Percentiles rank a stretch among this genome's conserved stretches.
phyloP scores from a whole-genome alignment of 2,113 vertebrate species.

The Embiotoca jacksoni region DNA sequence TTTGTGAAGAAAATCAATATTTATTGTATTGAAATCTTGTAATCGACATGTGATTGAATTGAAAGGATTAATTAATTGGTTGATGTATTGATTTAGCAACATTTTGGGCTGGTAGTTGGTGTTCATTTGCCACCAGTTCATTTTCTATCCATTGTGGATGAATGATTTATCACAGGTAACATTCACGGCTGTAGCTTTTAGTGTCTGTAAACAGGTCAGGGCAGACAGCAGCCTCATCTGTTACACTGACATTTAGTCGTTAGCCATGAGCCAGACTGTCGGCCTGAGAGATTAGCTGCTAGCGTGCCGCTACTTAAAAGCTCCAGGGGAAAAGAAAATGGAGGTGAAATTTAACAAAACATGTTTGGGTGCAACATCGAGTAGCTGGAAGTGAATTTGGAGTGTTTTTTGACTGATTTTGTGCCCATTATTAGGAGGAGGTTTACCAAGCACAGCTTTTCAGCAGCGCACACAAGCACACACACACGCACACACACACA shows the following conservation, averaged over 20 bases:
- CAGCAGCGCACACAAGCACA: neutral
- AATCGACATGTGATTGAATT: constrained; percentile 4
- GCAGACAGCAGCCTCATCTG: constrained; percentile 70
- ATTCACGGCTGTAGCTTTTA: constrained; percentile 46
- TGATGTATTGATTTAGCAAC: constrained; percentile 13
- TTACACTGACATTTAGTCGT: constrained; percentile 75
- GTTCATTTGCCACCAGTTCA: constrained; percentile 40
- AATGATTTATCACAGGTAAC: constrained; percentile 26
- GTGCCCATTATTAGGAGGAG: neutral
- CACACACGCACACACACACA: neutral
- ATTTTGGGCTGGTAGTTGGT: neutral
- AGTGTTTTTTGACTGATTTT: constrained; percentile 8
- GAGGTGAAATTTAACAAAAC: constrained; percentile 32
- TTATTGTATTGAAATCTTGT: neutral
- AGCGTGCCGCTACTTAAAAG: constrained; percentile 28
- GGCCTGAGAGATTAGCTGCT: constrained; percentile 70
- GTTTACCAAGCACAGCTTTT: neutral
- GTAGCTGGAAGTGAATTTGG: constrained; percentile 5
- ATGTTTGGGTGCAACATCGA: constrained; percentile 21
- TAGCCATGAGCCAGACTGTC: constrained; percentile 72
- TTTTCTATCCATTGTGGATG: constrained; percentile 23
- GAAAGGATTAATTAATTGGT: constrained; percentile 4
- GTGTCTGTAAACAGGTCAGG: constrained; percentile 72
- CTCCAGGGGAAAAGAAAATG: constrained; percentile 27
- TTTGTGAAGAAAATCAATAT: neutral